Evolutionary conservation across 2,888 invertebrate genomes (phyloP), one percentile per base, ranked within the genome.

Genomic region (Polylopha cassiicola): DNA sequence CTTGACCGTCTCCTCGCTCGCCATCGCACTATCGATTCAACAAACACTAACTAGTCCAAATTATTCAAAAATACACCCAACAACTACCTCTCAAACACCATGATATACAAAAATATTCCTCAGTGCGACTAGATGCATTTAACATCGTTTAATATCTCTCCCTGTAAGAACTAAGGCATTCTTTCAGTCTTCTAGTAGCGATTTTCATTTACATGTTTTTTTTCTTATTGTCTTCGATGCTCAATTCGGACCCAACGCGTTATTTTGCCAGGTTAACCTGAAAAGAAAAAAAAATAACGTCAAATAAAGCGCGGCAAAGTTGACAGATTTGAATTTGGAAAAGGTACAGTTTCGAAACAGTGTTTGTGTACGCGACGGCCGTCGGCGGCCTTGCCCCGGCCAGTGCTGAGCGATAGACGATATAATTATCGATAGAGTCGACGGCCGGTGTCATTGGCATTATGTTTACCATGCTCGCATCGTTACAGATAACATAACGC

Each of bases 371-470:
- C 10, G 30, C 24, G 5, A 5, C 44, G 44, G 39, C 46, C 16
- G 16, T 29, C 37, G 16, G 24, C 47, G 84, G 82, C 84, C 84
- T 84, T 84, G 84, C 70, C 50, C 64, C 65, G 61, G 51, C 67
- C 70, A 81, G 81, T 79, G 82, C 48, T 77, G 81, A 50, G 67
- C 66, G 74, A 69, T 69, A 70, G 52, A 8, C 55, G 55, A 48
- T 43, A 54, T 64, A 57, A 58, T 67, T 82, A 81, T 84, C 82
- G 84, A 84, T 77, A 76, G 50, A 47, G 45, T 49, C 67, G 71
- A 68, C 70, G 70, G 70, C 67, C 65, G 63, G 71, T 80, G 84
- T 84, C 84, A 81, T 79, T 84, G 81, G 78, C 80, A 76, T 67
- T 74, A 56, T 74, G 77, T 80, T 80, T 77, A 81, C 74, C 53